Base-by-base conservation (phyloP, 64 coral and sea anemone species). In the Montipora sp. region DNA sequence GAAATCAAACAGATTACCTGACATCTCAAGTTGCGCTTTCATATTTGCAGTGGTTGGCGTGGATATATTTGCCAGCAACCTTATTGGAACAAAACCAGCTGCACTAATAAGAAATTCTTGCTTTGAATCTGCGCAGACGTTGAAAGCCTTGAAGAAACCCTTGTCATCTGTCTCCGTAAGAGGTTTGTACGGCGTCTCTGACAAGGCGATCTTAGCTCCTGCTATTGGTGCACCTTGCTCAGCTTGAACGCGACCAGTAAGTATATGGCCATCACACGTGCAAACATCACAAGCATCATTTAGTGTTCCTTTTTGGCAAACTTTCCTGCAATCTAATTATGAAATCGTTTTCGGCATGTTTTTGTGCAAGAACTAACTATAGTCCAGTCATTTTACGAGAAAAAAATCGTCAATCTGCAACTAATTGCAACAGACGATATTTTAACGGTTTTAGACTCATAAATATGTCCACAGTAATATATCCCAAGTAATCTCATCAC, bases 221-320 rank as follows among this genome's bases (percentile, higher is more conserved):
- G 87, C 19, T 7, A 89, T 1, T 47, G 87, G 87, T n/a, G 61
- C 75, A 5, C 36, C 22, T 2, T 65, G 14, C 10, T 47, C n/a
- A 7, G 87, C 13, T 69, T 65, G 7, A 16, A 89, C 87, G 15
- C 87, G 75, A 21, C 87, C 87, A 2, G 46, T 89, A 18, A 89
- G 18, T 11, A 78, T 44, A 74, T 89, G 87, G 19, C 51, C 2
- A 14, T 43, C 75, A 79, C 87, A 89, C 21, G 87, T 89, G 15
- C 87, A 89, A 18, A 36, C 51, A 47, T 89, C 87, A 65, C 87
- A 79, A 2, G 75, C 58, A 1, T 51, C 74, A 63, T 89, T 89
- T 14, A 89, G 75, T n/a, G 87, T 89, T 79, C 87, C 87, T 66
- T 46, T 78, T 3, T 47, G 19, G 44, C 87, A 89, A 7, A 8